A percentile compares a stretch with the other conserved stretches of the same genome.
phyloP scores from a whole-genome alignment of 2,888 invertebrate species.

The Scaptomyza polygonia region DNA sequence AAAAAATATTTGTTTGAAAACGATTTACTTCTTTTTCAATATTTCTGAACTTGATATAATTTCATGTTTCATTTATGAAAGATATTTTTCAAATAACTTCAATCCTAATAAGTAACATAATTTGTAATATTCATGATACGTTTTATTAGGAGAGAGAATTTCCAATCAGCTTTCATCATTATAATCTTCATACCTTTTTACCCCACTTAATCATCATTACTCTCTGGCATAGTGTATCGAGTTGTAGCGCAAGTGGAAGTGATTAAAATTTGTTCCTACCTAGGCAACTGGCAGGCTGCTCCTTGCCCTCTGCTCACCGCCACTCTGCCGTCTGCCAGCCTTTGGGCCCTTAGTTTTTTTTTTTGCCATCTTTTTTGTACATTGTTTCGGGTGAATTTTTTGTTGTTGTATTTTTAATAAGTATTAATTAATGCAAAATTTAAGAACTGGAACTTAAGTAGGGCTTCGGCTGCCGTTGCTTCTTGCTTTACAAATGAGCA shows the following conservation, averaged over 20 bases:
- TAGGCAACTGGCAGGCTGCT: conserved; percentile 30
- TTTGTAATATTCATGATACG: not conserved
- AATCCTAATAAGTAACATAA: not conserved
- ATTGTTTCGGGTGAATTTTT: conserved; percentile 2
- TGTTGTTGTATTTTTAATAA: conserved; percentile 46
- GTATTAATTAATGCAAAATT: conserved; percentile 76
- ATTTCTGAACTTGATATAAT: too few relatives aligned
- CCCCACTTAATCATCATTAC: not conserved
- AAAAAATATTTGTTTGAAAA: too few relatives aligned
- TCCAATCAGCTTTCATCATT: not conserved
- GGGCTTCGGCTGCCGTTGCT: conserved; percentile 61
- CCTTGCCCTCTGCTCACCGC: not conserved
- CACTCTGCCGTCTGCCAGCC: not conserved
- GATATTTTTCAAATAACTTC: not conserved
- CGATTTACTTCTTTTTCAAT: too few relatives aligned
- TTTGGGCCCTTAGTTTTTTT: conserved; percentile 37
- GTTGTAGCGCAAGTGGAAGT: conserved; percentile 63
- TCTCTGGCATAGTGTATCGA: conserved; percentile 22
- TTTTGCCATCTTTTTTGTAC: conserved; percentile 18
- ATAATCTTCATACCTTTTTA: not conserved
- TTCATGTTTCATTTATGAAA: too few relatives aligned
- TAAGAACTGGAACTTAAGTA: conserved; percentile 66
- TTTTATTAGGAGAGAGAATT: not conserved
- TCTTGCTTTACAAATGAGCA: conserved; percentile 70
- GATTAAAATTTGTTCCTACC: conserved; percentile 72